Evolutionary conservation across 2,797 vertebrate genomes (phyloP).

Genomic region (Phoeniculus purpureus): DNA sequence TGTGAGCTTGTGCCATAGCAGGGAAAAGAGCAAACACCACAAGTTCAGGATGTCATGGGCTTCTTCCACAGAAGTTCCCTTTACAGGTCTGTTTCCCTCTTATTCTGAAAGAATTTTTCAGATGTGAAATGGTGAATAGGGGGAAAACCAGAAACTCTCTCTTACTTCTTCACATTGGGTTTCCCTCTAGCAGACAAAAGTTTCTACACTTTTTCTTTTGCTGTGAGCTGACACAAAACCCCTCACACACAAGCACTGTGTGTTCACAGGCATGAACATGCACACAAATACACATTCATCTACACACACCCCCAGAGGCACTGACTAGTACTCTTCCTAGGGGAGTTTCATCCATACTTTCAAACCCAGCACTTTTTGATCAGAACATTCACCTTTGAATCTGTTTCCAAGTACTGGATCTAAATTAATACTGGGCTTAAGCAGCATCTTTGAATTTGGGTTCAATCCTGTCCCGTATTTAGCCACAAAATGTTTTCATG

Average conservation of each 20-base stretch:
- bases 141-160: background rate
- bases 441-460: background rate
- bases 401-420: background rate
- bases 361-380: background rate
- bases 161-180: background rate
- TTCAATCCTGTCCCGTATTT: background rate
- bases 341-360: background rate
- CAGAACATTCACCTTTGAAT: background rate
- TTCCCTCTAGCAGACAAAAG: background rate
- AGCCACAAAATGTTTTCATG: background rate
- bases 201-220: background rate
- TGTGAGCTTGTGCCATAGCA: background rate
- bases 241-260: background rate
- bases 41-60: background rate
- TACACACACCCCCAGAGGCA: background rate
- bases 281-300: background rate
- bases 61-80: background rate
- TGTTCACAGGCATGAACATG: background rate
- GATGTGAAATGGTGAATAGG: background rate
- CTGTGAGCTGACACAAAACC: background rate
- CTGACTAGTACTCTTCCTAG: background rate
- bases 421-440: background rate
- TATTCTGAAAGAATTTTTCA: background rate
- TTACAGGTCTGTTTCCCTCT: background rate
- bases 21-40: background rate